A percentile compares a stretch with the other conserved stretches of the same genome.
Evolutionary conservation across 1,140 invertebrate genomes (phyloP).

Genomic region (Apis florea): DNA sequence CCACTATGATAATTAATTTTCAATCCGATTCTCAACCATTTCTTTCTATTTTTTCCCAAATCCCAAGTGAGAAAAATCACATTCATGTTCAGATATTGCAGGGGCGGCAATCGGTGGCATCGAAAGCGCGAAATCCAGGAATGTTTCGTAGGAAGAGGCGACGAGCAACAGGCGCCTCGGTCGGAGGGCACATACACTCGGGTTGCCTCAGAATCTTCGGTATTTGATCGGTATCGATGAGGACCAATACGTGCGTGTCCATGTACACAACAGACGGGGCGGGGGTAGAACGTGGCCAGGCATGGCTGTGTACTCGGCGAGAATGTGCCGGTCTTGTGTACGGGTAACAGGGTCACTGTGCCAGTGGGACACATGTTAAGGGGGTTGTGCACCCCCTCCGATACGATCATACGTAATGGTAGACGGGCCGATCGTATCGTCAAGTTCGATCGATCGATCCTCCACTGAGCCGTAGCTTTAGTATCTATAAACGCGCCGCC

Average conservation of each 20-base stretch:
- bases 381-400: slow-evolving; percentile 54
- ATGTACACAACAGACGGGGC: slow-evolving; percentile 47
- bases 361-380: slow-evolving; percentile 65
- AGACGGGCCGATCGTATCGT: slow-evolving; percentile 53
- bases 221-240: slow-evolving; percentile 73
- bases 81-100: too few species aligned
- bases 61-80: neutral
- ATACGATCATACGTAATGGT: slow-evolving; percentile 56
- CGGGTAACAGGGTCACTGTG: slow-evolving; percentile 71
- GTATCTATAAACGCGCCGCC: slow-evolving; percentile 55
- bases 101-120: slow-evolving; percentile 22
- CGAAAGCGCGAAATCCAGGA: slow-evolving; percentile 52
- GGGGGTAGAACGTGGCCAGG: slow-evolving; percentile 31
- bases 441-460: slow-evolving; percentile 60
- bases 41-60: neutral
- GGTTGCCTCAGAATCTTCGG: slow-evolving; percentile 76
- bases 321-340: slow-evolving; percentile 57
- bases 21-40: neutral
- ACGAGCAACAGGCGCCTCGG: slow-evolving; percentile 71
- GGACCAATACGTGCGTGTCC: slow-evolving; percentile 58
- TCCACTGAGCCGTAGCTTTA: slow-evolving; percentile 38
- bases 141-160: slow-evolving; percentile 64
- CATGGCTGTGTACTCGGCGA: slow-evolving; percentile 43
- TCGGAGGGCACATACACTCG: slow-evolving; percentile 62
- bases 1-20: neutral